Evolutionary conservation across 1,140 invertebrate species (phyloP).

Genomic region (Drosophila gunungcola): DNA sequence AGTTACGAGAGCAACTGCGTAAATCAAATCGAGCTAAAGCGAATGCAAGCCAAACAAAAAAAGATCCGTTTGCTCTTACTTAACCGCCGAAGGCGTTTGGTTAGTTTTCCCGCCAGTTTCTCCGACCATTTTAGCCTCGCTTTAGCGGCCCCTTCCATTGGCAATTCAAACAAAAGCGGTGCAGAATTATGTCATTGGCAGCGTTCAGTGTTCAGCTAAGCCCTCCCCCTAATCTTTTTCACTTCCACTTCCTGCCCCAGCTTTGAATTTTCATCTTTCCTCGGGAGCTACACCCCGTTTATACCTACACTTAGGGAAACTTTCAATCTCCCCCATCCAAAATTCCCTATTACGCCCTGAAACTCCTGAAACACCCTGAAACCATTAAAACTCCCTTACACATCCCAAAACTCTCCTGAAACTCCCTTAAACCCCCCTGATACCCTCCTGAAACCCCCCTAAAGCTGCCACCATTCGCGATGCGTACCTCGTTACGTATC

Average conservation of each 20-base stretch:
- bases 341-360: too few species aligned
- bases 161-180: conserved; percentile 59
- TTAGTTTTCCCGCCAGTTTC: neutral
- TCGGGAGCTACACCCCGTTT: conserved; percentile 1
- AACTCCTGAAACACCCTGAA: too few species aligned
- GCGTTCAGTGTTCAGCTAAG: conserved; percentile 45
- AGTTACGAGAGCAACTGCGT: conserved; percentile 42
- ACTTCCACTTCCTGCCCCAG: neutral
- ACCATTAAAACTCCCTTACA: neutral
- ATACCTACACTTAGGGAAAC: neutral
- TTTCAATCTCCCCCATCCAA: too few species aligned
- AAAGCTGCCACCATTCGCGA: neutral
- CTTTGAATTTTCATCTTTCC: conserved; percentile 9
- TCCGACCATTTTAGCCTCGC: too few species aligned
- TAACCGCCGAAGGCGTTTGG: neutral
- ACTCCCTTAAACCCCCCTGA: neutral
- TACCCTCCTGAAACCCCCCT: neutral
- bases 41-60: conserved; percentile 66
- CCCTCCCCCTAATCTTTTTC: neutral
- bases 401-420: neutral
- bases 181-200: conserved; percentile 70
- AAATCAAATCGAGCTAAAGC: conserved; percentile 46
- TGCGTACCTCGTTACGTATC: conserved; percentile 58
- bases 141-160: conserved; percentile 3
- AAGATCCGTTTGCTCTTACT: conserved; percentile 39